A percentile compares a stretch with the other conserved stretches of the same genome.
Evolutionary conservation across 53 echinoderm and acorn worm species (phyloP).

Genomic region (Temnopleurus reevesii): DNA sequence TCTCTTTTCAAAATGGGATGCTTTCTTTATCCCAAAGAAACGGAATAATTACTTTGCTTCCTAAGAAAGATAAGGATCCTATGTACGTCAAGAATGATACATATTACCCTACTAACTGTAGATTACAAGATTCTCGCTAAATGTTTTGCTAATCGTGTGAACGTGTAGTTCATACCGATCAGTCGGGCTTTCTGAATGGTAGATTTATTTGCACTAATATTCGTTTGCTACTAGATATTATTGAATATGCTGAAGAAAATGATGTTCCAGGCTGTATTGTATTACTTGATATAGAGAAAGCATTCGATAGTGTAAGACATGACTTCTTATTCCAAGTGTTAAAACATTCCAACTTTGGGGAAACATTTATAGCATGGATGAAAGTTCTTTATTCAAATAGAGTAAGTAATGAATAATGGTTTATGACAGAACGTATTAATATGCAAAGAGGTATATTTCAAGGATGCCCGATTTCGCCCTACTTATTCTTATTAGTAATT

Average conservation of each 20-base stretch:
- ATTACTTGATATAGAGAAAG: not conserved
- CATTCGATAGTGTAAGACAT: constrained; percentile 32
- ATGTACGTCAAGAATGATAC: constrained; percentile 50
- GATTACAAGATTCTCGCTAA: constrained; percentile 26
- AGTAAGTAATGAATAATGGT: constrained; percentile 7
- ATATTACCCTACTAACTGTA: not conserved
- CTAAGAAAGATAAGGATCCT: constrained; percentile 53
- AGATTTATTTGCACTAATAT: constrained; percentile 26
- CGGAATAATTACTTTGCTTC: constrained; percentile 54
- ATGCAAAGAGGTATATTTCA: constrained; percentile 36
- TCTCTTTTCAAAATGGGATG: constrained; percentile 38
- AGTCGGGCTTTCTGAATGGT: constrained; percentile 26
- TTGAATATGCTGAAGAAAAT: not conserved
- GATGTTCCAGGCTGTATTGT: not conserved
- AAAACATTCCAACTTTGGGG: not conserved
- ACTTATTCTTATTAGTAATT: constrained; percentile 25
- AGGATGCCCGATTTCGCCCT: constrained; percentile 18
- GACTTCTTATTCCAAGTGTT: not conserved
- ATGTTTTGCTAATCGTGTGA: constrained; percentile 14
- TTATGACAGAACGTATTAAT: constrained; percentile 20
- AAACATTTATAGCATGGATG: constrained; percentile 23
- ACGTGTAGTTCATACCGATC: constrained; percentile 17
- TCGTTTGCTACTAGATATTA: not conserved
- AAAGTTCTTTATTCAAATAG: constrained; percentile 6
- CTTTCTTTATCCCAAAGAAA: constrained; percentile 52